Evolutionary conservation across 2,888 invertebrate species (phyloP).

Genomic region (Stenolophus ochropezus): DNA sequence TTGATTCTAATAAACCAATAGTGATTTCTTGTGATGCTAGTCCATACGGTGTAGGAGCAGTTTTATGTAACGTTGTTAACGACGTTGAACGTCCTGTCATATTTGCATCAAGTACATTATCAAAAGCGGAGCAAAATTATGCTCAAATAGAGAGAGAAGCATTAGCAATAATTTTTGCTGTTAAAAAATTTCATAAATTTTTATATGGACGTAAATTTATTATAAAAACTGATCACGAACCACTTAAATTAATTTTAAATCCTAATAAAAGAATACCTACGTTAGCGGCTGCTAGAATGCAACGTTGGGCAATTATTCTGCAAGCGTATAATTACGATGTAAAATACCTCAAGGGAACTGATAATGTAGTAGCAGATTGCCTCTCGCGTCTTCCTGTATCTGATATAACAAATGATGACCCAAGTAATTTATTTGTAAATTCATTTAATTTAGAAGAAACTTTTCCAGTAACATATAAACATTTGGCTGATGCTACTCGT

Average conservation of each 20-base stretch:
- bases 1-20: slow-evolving; percentile 4
- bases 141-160: background rate
- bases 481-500: background rate
- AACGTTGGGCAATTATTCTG: slow-evolving; percentile 9
- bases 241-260: slow-evolving; percentile 63
- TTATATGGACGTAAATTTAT: slow-evolving; percentile 67
- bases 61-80: background rate
- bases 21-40: slow-evolving; percentile 38
- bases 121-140: background rate
- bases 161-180: slow-evolving; percentile 68
- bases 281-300: slow-evolving; percentile 46
- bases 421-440: background rate
- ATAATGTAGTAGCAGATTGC: slow-evolving; percentile 23
- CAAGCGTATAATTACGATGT: slow-evolving; percentile 17
- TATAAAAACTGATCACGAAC: slow-evolving; percentile 63
- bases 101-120: background rate
- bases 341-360: background rate
- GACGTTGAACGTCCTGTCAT: background rate
- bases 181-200: slow-evolving; percentile 70
- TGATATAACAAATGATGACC: slow-evolving; percentile 2
- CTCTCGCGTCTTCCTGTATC: slow-evolving; percentile 42
- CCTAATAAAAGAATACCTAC: slow-evolving; percentile 61
- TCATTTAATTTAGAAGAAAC: background rate
- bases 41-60: slow-evolving; percentile 40
- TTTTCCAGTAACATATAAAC: background rate